These are phyloP conservation scores for Seriola aureovittata DNA, from an alignment of 2,113 vertebrate species.

Conservation along the genomic window DNA sequence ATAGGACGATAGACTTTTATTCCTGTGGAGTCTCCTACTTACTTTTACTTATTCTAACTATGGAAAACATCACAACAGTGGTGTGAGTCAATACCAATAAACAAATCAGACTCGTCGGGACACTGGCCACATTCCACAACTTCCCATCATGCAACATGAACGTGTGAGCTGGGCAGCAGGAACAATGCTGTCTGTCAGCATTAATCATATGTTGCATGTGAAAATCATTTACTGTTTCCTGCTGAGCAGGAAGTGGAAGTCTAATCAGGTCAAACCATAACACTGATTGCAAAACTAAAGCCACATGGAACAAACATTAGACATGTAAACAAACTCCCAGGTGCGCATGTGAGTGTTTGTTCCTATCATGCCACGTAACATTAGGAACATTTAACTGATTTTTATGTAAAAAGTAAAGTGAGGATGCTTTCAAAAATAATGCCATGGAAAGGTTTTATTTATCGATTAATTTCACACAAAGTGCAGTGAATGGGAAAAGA, in stretches of 20 bases:
- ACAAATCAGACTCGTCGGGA: background rate
- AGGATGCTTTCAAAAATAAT: no score
- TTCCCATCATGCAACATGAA: conserved; percentile 14
- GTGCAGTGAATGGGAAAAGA: no score
- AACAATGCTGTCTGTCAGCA: conserved; percentile 40
- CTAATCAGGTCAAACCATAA: conserved; percentile 33
- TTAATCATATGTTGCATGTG: conserved; percentile 25
- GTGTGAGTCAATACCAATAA: background rate
- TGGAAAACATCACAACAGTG: background rate
- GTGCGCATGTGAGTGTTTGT: conserved; percentile 8
- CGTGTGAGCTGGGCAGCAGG: background rate
- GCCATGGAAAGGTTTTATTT: no score
- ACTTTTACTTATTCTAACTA: background rate
- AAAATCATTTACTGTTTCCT: conserved; percentile 32
- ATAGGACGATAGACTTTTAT: background rate
- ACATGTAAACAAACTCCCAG: conserved; percentile 7
- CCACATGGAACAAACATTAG: conserved; percentile 25
- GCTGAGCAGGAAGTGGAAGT: conserved; percentile 36
- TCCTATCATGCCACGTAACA: background rate
- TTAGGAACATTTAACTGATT: background rate
- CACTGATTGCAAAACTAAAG: conserved; percentile 11
- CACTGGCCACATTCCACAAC: conserved; percentile 1
- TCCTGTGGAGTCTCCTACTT: background rate
- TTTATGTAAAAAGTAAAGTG: background rate
- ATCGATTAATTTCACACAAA: no score